A percentile compares a stretch with the other conserved stretches of the same genome.
Evolutionary conservation across 2,888 invertebrate genomes (phyloP).

Genomic region (Drosophila algonquin): DNA sequence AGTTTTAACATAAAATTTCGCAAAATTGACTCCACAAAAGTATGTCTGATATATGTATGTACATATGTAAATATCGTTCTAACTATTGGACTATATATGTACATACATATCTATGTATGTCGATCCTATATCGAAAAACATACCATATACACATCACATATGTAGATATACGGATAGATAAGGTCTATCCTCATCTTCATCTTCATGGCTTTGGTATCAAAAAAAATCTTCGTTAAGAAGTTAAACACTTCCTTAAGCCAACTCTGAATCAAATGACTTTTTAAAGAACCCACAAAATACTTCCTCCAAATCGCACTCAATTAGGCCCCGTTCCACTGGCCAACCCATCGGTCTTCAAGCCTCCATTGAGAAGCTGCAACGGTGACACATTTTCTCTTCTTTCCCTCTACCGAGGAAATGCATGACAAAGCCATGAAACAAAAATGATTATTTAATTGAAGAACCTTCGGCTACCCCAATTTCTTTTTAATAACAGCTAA

Average conservation of each 20-base stretch:
- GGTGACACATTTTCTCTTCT: constrained; percentile 16
- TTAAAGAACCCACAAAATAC: neutral
- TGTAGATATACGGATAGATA: too few relatives aligned
- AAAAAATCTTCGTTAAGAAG: neutral
- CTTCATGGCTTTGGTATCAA: too few relatives aligned
- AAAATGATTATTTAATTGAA: constrained; percentile 73
- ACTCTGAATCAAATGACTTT: neutral
- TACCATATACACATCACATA: too few relatives aligned
- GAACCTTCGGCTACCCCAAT: constrained; percentile 60
- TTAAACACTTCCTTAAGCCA: constrained; percentile 11
- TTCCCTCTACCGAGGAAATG: constrained; percentile 5
- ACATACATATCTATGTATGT: too few relatives aligned
- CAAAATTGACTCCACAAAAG: too few relatives aligned
- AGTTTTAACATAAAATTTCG: too few relatives aligned
- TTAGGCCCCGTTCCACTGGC: neutral
- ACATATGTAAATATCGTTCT: too few relatives aligned
- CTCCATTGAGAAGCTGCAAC: constrained; percentile 18
- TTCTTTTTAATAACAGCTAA: constrained; percentile 76
- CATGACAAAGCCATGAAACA: constrained; percentile 25
- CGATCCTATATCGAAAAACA: too few relatives aligned
- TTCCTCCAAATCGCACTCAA: neutral
- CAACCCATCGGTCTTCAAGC: neutral
- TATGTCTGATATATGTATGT: too few relatives aligned
- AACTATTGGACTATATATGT: too few relatives aligned
- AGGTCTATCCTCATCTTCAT: neutral